Conservation (phyloP, 1,140 invertebrate genomes). For the Geopemphigus sp. region DNA sequence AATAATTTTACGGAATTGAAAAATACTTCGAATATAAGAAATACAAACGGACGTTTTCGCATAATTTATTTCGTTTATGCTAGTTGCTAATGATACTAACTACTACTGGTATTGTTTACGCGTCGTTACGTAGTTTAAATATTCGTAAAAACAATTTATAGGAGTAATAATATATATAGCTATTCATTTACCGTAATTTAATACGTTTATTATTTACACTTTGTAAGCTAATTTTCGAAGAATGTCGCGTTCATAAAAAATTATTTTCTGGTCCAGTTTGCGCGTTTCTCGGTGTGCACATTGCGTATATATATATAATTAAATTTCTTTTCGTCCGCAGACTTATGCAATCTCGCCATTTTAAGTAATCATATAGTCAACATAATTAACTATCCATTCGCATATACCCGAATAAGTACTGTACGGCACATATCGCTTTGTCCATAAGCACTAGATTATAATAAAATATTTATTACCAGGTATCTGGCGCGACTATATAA, state of each 20-base stretch:
- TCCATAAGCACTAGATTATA: no score
- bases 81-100: not conserved
- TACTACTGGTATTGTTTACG: not conserved
- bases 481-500: slow-evolving; percentile 18
- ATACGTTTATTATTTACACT: slow-evolving; percentile 10
- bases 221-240: slow-evolving; percentile 1
- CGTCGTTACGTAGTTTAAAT: not conserved
- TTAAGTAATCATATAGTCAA: not conserved
- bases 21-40: not conserved
- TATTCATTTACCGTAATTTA: not conserved
- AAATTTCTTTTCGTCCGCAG: not conserved
- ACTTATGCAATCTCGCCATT: not conserved
- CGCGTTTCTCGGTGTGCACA: not conserved
- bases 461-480: not conserved
- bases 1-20: not conserved
- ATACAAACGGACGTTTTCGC: not conserved
- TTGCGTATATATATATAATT: not conserved
- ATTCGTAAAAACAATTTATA: not conserved
- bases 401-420: not conserved
- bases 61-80: not conserved
- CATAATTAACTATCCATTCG: not conserved
- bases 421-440: no score
- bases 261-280: not conserved
- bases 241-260: not conserved
- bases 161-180: not conserved